Evolutionary conservation across 1,140 invertebrate genomes (phyloP).

Genomic region (Maconellicoccus hirsutus): DNA sequence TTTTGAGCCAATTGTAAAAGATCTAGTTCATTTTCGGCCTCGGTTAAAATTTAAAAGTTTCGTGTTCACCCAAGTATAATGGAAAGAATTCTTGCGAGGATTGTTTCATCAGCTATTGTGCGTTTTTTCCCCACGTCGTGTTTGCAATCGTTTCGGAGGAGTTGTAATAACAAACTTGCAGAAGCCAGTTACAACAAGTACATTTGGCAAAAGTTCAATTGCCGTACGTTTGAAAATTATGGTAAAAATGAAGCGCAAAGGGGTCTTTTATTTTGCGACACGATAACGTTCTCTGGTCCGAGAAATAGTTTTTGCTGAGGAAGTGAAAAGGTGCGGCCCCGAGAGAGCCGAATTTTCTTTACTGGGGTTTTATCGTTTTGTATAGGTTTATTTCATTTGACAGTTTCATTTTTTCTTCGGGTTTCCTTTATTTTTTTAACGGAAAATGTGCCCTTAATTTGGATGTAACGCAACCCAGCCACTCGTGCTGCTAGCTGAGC

Average conservation of each 20-base stretch:
- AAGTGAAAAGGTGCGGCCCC: too few species aligned
- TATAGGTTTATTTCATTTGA: too few species aligned
- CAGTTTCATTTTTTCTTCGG: too few species aligned
- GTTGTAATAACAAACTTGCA: background rate
- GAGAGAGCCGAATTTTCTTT: too few species aligned
- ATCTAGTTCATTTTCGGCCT: background rate
- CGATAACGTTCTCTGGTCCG: background rate
- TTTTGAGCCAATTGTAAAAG: background rate
- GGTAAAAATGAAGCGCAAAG: background rate
- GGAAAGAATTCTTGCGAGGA: background rate
- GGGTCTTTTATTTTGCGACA: background rate
- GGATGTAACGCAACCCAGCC: too few species aligned
- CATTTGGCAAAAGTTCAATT: background rate
- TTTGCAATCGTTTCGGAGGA: too few species aligned
- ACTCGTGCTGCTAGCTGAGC: too few species aligned
- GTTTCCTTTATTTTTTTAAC: too few species aligned
- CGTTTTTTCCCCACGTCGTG: background rate
- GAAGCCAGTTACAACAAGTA: background rate
- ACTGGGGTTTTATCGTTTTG: too few species aligned
- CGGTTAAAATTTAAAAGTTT: background rate
- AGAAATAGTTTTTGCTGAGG: too few species aligned
- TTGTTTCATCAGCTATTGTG: background rate
- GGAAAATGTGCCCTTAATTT: too few species aligned
- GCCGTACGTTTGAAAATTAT: background rate
- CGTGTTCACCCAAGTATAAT: background rate